Percentiles rank a stretch among this genome's conserved stretches.
Evolutionary conservation across 2,797 vertebrate species (phyloP).

Genomic region (Molossus alvarezi): DNA sequence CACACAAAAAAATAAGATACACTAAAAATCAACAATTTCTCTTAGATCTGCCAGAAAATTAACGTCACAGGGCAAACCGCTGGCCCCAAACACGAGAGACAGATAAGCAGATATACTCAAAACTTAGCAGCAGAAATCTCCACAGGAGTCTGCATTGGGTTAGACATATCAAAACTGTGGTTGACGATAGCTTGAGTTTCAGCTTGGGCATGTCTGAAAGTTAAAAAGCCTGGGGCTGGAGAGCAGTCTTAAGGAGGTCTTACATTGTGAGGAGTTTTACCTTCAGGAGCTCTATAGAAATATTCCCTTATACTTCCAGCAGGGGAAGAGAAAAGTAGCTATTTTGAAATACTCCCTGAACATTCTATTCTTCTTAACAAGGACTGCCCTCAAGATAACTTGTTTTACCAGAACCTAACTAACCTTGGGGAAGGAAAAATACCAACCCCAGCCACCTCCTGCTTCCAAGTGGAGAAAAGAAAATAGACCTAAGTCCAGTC

Average conservation of each 20-base stretch:
- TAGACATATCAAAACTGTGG: neutral
- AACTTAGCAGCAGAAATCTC: neutral
- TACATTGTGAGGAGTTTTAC: neutral
- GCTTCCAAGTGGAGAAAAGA: neutral
- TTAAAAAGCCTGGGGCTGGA: neutral
- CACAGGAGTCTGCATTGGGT: neutral
- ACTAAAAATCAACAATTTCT: neutral
- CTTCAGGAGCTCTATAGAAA: neutral
- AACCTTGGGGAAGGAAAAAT: neutral
- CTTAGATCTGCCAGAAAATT: neutral
- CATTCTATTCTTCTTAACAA: neutral
- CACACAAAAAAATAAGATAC: neutral
- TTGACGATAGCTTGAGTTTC: neutral
- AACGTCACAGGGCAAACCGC: neutral
- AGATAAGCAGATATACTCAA: neutral
- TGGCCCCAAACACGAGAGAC: accelerated
- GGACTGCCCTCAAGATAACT: neutral
- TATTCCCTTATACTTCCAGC: neutral
- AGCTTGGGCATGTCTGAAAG: neutral
- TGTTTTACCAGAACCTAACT: neutral
- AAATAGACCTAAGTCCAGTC: neutral
- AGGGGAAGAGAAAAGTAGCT: neutral
- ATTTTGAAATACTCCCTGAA: neutral
- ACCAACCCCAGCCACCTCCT: neutral
- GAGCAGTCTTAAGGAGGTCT: neutral